Evolutionary conservation across 2,888 invertebrate genomes (phyloP), one percentile per base, ranked within the genome.

Genomic region (Gandaritis pyraliata): DNA sequence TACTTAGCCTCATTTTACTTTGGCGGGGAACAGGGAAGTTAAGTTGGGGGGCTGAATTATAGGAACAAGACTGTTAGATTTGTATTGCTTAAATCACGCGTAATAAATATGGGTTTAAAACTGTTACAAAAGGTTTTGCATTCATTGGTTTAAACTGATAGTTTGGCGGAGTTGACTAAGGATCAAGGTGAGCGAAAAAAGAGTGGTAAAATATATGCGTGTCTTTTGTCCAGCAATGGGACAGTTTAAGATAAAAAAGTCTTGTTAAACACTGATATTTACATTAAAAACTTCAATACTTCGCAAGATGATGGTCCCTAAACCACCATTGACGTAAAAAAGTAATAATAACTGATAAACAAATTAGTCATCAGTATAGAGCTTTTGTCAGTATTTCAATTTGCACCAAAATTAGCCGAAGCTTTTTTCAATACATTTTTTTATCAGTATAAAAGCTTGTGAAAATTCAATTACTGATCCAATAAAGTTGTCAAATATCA

Each of bases 401-500:
- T 76, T 73, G 47, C 45, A 10, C 13, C 55, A 65, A 72, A 75
- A 72, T 72, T 74, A 72, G 70, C 54, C 69, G 64, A 54, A 62
- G 66, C 62, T 64, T 64, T 66, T 67, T 72, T 73, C 77, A 77
- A 81, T 78, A 81, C 77, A 77, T 75, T 78, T 80, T 82, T 83
- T 82, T 81, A 78, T 80, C 76, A 76, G 71, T 81, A 82, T 78
- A 80, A 81, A 82, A 80, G 81, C 83, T 80, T 79, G 75, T 78
- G 79, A 80, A 84, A 84, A 84, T 85, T 85, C 82, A 85, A 85
- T 85, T 87, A 87, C 81, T 75, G 81, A 76, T 77, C 82, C 85
- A 85, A 86, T 86, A 84, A 86, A 83, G 76, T 83, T 84, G 84
- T 87, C 86, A 87, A 86, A 85, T 79, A 85, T 85, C 85, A 83